Base-by-base conservation (phyloP, 2,888 invertebrate genomes). In the Parnassius mnemosyne region DNA sequence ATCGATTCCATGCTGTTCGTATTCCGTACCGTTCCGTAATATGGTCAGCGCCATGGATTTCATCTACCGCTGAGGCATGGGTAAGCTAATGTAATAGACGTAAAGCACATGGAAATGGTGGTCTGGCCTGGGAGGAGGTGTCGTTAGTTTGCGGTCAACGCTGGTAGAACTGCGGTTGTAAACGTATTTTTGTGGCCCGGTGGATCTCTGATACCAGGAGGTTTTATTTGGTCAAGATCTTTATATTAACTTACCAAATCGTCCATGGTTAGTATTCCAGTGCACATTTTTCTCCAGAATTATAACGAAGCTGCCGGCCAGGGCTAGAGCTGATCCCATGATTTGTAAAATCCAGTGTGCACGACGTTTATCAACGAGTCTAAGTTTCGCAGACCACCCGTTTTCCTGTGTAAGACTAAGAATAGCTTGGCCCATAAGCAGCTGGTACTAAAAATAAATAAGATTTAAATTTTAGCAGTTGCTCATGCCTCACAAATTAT, bases 361-460 rank as follows among this genome's bases (percentile, higher is more conserved):
- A 10, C 85, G 78, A 42, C 78, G 77, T 62, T 82, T 85, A 69
- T 89, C 80, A 2, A 79, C 73, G 16, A 88, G 64, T 54, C 72
- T 80, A 12, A 89, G 71, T 9, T 75, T 72, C 2, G 74, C 65
- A 9, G 85, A 78, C 88, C 89, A 89, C n/a, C 85, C 80, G 65
- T 84, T 85, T 62, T 80, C 68, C 2, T 84, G 77, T 0, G 83
- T 80, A 10, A 88, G 68, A 50, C 79, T 72, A 0, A 89, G 72
- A 53, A 87, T 84, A 10, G 86, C 84, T 72, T 87, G 71, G 0
- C 84, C 80, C 88, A 89, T 90, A 10, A 89, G 72, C 3, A 89
- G 70, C 66, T 89, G 87, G 61, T 86, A 87, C 89, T 90, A 71
- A 60, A 81, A 7, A 69, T 16, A 46, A 68, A 13, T 13, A 49